Percentiles rank a stretch among this genome's conserved stretches.
Evolutionary conservation across 2,797 vertebrate species (phyloP).

Genomic region (Leontopithecus rosalia): DNA sequence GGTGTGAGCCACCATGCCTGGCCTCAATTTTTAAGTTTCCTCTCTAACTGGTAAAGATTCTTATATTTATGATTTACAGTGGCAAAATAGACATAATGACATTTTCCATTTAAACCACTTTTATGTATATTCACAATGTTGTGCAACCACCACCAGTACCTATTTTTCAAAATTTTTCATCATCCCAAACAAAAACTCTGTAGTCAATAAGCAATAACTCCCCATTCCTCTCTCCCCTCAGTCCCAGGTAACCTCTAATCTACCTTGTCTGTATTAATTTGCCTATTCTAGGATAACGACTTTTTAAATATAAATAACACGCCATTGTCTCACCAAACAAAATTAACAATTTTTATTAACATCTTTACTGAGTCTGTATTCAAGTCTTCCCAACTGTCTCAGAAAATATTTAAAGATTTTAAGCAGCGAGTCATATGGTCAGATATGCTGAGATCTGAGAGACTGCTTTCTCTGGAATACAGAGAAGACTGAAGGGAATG

Average conservation of each 20-base stretch:
- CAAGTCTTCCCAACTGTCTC: constrained; percentile 8
- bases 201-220: not conserved
- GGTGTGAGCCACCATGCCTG: no score
- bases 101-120: constrained; percentile 30
- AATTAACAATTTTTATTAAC: constrained; percentile 28
- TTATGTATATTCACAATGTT: not conserved
- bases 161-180: constrained; percentile 38
- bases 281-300: not conserved
- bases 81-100: not conserved
- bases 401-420: constrained; percentile 43
- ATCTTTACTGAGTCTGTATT: constrained; percentile 49
- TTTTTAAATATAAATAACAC: not conserved
- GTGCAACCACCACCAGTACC: not conserved
- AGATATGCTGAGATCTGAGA: not conserved
- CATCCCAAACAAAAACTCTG: constrained; percentile 15
- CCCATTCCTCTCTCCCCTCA: not conserved
- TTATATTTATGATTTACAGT: not conserved
- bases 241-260: not conserved
- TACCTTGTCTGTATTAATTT: not conserved
- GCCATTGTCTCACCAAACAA: not conserved
- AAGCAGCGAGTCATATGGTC: not conserved
- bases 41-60: not conserved
- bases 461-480: not conserved
- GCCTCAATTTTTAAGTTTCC: constrained; percentile 11
- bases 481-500: not conserved